Percentiles rank a stretch among this genome's conserved stretches.
Conservation (phyloP, 2,888 invertebrate species). For the Prenolepis imparis region DNA sequence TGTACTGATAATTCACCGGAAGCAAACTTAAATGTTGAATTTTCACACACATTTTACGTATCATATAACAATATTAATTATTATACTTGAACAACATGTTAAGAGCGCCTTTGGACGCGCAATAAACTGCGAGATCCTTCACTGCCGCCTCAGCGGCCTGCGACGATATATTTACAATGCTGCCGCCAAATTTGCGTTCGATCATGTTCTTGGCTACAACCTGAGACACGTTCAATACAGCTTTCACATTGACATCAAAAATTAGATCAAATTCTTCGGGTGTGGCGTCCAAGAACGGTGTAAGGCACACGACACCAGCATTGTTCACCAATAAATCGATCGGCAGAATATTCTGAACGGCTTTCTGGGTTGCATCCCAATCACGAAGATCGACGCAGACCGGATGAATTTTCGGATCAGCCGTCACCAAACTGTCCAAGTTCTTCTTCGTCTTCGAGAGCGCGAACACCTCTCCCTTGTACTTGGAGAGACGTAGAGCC, state of each 20-base stretch:
- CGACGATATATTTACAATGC: slow-evolving; percentile 97
- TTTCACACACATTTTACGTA: slow-evolving; percentile 6
- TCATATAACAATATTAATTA: slow-evolving; percentile 9
- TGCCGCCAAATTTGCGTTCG: slow-evolving; percentile 90
- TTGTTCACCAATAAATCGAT: slow-evolving; percentile 96
- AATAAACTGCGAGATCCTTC: slow-evolving; percentile 92
- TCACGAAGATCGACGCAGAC: slow-evolving; percentile 91
- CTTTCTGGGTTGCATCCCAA: slow-evolving; percentile 91
- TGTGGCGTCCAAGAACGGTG: slow-evolving; percentile 90
- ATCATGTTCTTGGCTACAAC: slow-evolving; percentile 92
- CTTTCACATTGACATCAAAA: slow-evolving; percentile 94
- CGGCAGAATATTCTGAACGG: slow-evolving; percentile 88
- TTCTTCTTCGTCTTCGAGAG: slow-evolving; percentile 90
- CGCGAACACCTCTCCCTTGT: slow-evolving; percentile 93
- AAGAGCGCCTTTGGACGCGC: slow-evolving; percentile 95
- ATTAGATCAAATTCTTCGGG: slow-evolving; percentile 90
- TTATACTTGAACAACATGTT: slow-evolving; percentile 91
- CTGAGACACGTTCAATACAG: slow-evolving; percentile 95
- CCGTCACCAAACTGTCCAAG: slow-evolving; percentile 89
- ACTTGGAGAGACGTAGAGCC: slow-evolving; percentile 90
- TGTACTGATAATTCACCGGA: neutral
- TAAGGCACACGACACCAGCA: slow-evolving; percentile 92
- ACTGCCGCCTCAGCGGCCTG: slow-evolving; percentile 92
- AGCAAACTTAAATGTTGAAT: neutral
- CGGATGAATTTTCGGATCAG: slow-evolving; percentile 89